These are phyloP conservation scores for Neogobius melanostomus DNA, from an alignment of 2,113 vertebrate genomes.

Conservation along the genomic window DNA sequence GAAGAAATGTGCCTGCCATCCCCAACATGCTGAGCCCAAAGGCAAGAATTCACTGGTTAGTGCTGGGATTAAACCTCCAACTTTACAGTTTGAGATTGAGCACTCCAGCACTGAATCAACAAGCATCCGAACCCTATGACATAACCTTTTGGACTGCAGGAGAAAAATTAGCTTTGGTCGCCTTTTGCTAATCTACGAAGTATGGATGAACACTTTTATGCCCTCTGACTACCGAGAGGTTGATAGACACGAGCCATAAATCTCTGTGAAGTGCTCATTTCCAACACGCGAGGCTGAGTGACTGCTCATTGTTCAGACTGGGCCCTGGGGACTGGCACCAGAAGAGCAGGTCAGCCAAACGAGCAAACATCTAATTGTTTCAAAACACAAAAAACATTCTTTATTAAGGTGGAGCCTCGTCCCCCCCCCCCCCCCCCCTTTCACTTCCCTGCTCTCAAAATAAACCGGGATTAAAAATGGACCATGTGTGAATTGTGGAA, in stretches of 20 bases:
- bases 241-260: neutral
- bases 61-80: too few relatives aligned
- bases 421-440: conserved; percentile 32
- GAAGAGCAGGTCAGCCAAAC: conserved; percentile 73
- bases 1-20: too few relatives aligned
- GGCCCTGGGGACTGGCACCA: conserved; percentile 59
- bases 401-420: conserved; percentile 68
- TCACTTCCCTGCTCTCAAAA: conserved; percentile 73
- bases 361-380: conserved; percentile 75
- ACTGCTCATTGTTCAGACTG: conserved; percentile 65
- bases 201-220: neutral
- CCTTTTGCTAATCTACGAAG: neutral
- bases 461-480: conserved; percentile 61
- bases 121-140: neutral
- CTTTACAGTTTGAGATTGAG: too few relatives aligned
- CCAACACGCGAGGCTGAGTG: conserved; percentile 35
- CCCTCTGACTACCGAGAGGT: neutral
- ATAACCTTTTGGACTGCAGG: neutral
- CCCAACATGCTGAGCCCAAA: too few relatives aligned
- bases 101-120: neutral
- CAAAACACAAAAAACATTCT: conserved; percentile 74
- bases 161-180: neutral
- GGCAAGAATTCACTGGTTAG: too few relatives aligned
- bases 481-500: conserved; percentile 44
- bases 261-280: conserved; percentile 1